Percentiles rank a stretch among this genome's conserved stretches.
Conservation (phyloP, 1,140 invertebrate species). For the Halesus radiatus region DNA sequence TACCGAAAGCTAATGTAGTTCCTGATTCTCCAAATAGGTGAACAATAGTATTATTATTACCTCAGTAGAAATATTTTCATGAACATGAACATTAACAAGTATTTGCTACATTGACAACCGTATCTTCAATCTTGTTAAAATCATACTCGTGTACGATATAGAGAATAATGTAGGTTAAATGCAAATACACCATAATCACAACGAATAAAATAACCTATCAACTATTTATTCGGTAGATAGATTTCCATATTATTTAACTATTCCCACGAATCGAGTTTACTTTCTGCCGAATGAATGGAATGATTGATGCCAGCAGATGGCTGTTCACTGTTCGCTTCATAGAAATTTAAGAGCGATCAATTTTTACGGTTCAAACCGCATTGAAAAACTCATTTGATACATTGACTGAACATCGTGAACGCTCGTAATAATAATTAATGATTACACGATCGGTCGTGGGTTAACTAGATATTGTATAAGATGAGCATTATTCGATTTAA, state of each 20-base stretch:
- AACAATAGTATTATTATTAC: too few relatives aligned
- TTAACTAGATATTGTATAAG: conserved; percentile 1
- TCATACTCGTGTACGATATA: too few relatives aligned
- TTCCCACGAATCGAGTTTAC: conserved; percentile 2
- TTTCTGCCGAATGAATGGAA: conserved; percentile 10
- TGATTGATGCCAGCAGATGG: conserved; percentile 32
- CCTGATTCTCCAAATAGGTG: too few relatives aligned
- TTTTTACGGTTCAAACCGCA: background rate
- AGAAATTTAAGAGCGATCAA: conserved; percentile 4
- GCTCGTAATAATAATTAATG: background rate
- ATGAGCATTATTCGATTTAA: background rate
- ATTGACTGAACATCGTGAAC: conserved; percentile 5
- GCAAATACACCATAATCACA: too few relatives aligned
- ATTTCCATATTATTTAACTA: conserved; percentile 10
- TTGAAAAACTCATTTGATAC: background rate
- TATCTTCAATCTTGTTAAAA: too few relatives aligned
- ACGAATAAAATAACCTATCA: background rate
- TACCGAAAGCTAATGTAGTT: too few relatives aligned
- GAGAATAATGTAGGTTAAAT: too few relatives aligned
- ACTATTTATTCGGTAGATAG: too few relatives aligned
- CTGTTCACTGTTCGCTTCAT: background rate
- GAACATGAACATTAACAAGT: too few relatives aligned
- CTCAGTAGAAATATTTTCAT: too few relatives aligned
- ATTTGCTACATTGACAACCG: too few relatives aligned
- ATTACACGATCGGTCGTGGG: background rate